Evolutionary conservation across 1,140 invertebrate species (phyloP).

Genomic region (Pseudomyrmex dendroicus): DNA sequence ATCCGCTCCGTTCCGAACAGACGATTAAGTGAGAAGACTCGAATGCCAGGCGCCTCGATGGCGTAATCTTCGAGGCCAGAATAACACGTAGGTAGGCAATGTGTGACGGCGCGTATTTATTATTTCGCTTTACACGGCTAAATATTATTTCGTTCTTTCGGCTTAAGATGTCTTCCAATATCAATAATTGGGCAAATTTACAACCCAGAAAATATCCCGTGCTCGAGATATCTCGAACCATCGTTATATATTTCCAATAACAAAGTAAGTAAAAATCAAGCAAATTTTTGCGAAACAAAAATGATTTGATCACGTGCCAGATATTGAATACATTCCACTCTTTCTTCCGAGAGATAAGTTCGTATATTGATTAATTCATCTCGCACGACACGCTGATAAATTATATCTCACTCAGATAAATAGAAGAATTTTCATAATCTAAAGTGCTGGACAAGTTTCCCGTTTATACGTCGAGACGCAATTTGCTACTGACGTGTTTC

Average conservation of each 20-base stretch:
- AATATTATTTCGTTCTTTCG: not conserved
- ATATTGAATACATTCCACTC: not conserved
- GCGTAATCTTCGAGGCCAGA: constrained; percentile 17
- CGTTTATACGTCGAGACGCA: constrained; percentile 7
- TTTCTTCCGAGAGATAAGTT: not conserved
- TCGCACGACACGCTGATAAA: not conserved
- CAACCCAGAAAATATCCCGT: too few species aligned
- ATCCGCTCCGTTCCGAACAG: not conserved
- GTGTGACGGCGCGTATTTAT: not conserved
- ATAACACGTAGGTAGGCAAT: not conserved
- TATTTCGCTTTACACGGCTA: constrained; percentile 12
- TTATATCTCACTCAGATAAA: not conserved
- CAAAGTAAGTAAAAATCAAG: not conserved
- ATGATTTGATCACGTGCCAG: not conserved
- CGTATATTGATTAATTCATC: not conserved
- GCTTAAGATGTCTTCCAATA: too few species aligned
- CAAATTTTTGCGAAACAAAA: not conserved
- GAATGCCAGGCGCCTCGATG: constrained; percentile 1
- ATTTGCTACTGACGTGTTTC: constrained; percentile 35
- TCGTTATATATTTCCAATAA: too few species aligned
- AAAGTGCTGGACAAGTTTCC: not conserved
- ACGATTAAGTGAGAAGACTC: constrained; percentile 19
- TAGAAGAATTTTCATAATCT: not conserved
- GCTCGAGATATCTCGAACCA: too few species aligned
- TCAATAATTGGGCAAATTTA: too few species aligned